These are phyloP conservation scores for Caenorhabditis inopinata DNA, from an alignment of 1,140 invertebrate species.

Conservation along the genomic window DNA sequence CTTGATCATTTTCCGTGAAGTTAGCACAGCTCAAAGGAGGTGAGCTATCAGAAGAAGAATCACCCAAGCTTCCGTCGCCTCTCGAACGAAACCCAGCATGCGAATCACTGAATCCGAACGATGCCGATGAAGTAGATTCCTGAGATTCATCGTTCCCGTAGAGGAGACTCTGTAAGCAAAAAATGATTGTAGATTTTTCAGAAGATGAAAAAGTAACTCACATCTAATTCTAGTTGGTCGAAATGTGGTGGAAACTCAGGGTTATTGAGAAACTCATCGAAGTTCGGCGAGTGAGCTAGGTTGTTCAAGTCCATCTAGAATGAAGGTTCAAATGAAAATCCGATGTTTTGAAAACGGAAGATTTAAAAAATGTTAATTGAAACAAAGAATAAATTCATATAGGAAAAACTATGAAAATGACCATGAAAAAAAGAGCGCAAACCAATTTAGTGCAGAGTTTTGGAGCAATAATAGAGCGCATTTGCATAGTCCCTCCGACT, in stretches of 20 bases:
- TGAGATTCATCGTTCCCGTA: neutral
- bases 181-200: neutral
- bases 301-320: neutral
- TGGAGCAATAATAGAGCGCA: neutral
- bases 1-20: conserved; percentile 6
- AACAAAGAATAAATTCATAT: neutral
- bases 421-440: neutral
- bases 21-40: neutral
- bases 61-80: neutral
- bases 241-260: neutral
- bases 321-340: neutral
- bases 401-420: neutral
- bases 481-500: neutral
- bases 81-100: neutral
- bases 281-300: neutral
- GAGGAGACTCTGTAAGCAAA: neutral
- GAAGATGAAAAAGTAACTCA: neutral
- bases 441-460: neutral
- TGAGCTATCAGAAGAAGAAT: conserved; percentile 13
- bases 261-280: neutral
- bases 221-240: neutral
- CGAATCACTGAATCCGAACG: neutral
- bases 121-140: neutral
- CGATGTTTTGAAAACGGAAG: neutral
- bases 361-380: neutral